Evolutionary conservation across 1,140 invertebrate genomes (phyloP), one percentile per base, ranked within the genome.

Genomic region (Aphelinus certus): DNA sequence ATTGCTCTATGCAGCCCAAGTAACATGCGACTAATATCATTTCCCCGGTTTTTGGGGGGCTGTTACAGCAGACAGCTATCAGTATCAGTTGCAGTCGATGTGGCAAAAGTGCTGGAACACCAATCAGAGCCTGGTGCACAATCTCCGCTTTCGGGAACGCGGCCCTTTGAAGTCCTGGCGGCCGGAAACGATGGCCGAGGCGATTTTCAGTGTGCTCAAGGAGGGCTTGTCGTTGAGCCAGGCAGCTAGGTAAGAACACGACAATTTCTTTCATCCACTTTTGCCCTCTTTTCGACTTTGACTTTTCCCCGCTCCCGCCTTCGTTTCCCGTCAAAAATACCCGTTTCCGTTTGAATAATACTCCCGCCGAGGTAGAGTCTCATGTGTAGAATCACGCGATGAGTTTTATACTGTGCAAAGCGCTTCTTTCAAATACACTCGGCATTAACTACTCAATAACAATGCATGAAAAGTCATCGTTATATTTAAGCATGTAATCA

Each of bases 21-120:
- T 26, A 0, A 26, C 26, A 26, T 26, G 26, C 26, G 60, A 63
- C 63, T 75, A 73, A 76, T 69, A 45, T 9, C 1, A 51, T 61
- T 69, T 76, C 53, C 75, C 66, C 57, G 48, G 51, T 84, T 78
- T 81, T 84, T 86, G 83, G 85, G 83, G 83, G 82, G 82, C 75
- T 85, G 84, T 87, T 86, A 77, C 91, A 93, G 92, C 94, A 94
- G 95, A 96, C 90, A 95, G 94, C 90, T 97, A 96, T 90, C 95
- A 97, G 87, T 96, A 96, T 86, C 95, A 96, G 87, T 88, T 97
- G 83, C 95, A 97, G 86, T 95, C 94, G 53, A 95, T 96, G 92
- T 97, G 95, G 95, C 95, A 97, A 86, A 96, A 96, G 84, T 96
- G 95, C 86, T 97, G 95, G 95, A 96, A 94, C 84, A 96, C 94